Evolutionary conservation across 2,888 invertebrate species (phyloP), one percentile per base, ranked within the genome.

Genomic region (Oscheius sp.): DNA sequence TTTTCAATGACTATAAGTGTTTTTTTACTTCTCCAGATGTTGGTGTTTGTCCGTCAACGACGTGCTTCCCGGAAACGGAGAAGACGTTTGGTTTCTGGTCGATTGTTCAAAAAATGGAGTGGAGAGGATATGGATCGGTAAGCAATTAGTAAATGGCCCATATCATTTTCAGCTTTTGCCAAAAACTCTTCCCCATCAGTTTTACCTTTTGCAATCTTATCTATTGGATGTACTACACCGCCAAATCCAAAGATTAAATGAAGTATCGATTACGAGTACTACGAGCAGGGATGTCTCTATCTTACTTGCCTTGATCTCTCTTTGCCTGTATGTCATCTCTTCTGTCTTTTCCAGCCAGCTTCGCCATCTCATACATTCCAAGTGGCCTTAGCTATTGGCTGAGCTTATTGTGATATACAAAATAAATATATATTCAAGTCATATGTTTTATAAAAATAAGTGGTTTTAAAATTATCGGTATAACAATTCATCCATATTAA

Each of bases 161-260:
- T 8, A 45, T 20, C 17, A 56, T 22, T 75, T 75, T 36, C 63
- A 79, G 82, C 67, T 83, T 84, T 63, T 84, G 83, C 62, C 84
- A 82, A 50, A 84, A 84, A 67, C 70, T 80, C 0, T 84, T 84
- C 64, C 84, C 84, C 17, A 76, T 85, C 51, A 80, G 82, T 22
- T 84, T 84, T 73, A 81, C 80, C 28, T 71, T 83, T 44, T 74
- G 73, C 68, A 84, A 84, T 69, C 73, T 82, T 20, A 77, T 82
- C 68, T 84, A 83, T 70, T 84, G 83, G 83, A 80, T 82, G 79
- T 82, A 82, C 65, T 80, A 80, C 67, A 80, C 82, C 26, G 80
- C 81, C 26, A 81, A 81, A 61, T 75, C 80, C 8, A 78, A 80
- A 57, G 80, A 82, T 49, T 78, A 57, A 68, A 9, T 12, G 5